A percentile compares a stretch with the other conserved stretches of the same genome.
These are phyloP conservation scores for Alcedo atthis DNA, from an alignment of 2,797 vertebrate genomes.

Conservation along the genomic window DNA sequence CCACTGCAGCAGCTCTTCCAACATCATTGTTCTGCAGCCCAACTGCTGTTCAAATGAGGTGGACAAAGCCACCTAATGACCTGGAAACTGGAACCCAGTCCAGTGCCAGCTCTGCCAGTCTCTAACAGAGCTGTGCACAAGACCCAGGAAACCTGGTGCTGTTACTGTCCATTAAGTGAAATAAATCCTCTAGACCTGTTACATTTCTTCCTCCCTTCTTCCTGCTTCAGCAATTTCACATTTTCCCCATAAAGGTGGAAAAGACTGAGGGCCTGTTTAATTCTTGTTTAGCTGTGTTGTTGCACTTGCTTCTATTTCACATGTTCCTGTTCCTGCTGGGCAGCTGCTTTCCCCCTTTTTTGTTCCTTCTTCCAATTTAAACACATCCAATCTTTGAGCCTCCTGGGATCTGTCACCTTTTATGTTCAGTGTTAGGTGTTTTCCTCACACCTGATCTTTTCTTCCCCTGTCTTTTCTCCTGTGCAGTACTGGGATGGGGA, in stretches of 20 bases:
- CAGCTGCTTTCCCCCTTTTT: neutral
- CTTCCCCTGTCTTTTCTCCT: neutral
- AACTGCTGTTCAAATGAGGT: neutral
- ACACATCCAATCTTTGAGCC: neutral
- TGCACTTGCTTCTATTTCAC: neutral
- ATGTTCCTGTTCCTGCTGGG: neutral
- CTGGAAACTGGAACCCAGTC: neutral
- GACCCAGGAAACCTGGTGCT: neutral
- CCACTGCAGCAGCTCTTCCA: neutral
- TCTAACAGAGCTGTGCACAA: neutral
- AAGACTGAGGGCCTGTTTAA: neutral
- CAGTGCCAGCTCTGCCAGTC: neutral
- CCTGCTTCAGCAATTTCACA: neutral
- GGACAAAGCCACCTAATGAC: neutral
- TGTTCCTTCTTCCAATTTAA: neutral
- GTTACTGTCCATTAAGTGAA: neutral
- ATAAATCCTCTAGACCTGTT: neutral
- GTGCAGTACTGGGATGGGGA: neutral
- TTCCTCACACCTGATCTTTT: neutral
- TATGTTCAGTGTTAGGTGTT: neutral
- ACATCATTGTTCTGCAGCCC: neutral
- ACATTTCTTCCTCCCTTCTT: neutral
- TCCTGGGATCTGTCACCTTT: neutral
- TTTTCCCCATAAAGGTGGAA: neutral
- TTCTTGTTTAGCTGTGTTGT: neutral